phyloP scores from a whole-genome alignment of 2,113 vertebrate species.

The Aspidoscelis tigris region DNA sequence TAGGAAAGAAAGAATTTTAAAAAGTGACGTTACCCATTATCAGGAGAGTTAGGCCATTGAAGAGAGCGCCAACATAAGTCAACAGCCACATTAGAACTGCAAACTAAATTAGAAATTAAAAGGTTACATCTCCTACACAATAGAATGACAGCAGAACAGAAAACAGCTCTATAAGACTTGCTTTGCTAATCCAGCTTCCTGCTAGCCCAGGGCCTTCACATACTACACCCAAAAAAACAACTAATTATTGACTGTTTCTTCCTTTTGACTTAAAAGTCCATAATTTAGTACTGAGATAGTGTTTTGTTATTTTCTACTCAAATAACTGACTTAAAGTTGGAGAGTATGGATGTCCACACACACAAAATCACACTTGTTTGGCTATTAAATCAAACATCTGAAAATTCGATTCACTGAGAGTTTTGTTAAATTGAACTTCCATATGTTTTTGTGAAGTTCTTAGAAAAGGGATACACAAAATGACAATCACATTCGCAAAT shows the following conservation, averaged over 20 bases:
- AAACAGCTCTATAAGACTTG: not conserved
- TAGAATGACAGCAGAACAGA: constrained; percentile 14
- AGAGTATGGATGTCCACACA: too few relatives aligned
- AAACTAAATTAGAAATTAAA: constrained; percentile 82
- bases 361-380: too few relatives aligned
- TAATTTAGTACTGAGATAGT: not conserved
- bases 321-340: not conserved
- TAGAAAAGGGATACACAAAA: too few relatives aligned
- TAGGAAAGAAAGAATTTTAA: constrained; percentile 29
- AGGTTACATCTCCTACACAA: constrained; percentile 45
- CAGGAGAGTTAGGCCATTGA: constrained; percentile 97
- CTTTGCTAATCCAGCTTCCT: constrained; percentile 28
- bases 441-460: too few relatives aligned
- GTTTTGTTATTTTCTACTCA: not conserved
- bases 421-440: too few relatives aligned
- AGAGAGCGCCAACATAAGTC: constrained; percentile 97
- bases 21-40: constrained; percentile 89
- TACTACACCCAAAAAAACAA: too few relatives aligned
- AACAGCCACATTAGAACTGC: constrained; percentile 99
- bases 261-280: not conserved
- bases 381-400: too few relatives aligned
- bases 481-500: too few relatives aligned
- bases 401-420: too few relatives aligned
- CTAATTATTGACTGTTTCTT: not conserved
- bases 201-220: not conserved